A percentile compares a stretch with the other conserved stretches of the same genome.
phyloP scores from a whole-genome alignment of 2,113 vertebrate genomes.

The Crotalus tigris region DNA sequence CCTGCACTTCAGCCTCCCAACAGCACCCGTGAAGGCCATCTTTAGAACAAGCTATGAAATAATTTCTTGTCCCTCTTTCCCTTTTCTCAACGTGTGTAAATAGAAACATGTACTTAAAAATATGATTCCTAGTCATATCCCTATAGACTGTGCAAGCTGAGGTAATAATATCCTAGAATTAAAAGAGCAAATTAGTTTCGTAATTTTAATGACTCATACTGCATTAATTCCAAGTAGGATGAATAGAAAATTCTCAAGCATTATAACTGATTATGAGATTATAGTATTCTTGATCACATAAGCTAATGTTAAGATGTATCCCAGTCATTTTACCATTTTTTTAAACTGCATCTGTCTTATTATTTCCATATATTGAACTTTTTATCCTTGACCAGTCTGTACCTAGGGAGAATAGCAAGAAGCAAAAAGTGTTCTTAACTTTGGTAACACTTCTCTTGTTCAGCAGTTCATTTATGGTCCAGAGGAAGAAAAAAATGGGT shows the following conservation, averaged over 20 bases:
- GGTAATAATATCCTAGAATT: constrained; percentile 60
- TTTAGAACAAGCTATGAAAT: constrained; percentile 2
- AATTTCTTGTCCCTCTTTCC: not conserved
- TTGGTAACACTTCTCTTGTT: not conserved
- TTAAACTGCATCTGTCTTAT: constrained; percentile 43
- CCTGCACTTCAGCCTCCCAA: not conserved
- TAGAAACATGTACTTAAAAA: not conserved
- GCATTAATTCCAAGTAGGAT: constrained; percentile 63
- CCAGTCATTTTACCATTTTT: constrained; percentile 9
- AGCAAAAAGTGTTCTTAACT: not conserved
- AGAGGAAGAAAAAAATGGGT: not conserved
- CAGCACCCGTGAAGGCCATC: not conserved
- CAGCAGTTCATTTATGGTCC: not conserved
- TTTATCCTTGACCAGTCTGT: constrained; percentile 49
- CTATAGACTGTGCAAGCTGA: constrained; percentile 44
- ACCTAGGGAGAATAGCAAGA: not conserved
- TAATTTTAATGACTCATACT: constrained; percentile 67
- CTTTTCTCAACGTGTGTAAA: not conserved
- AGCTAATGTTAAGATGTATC: constrained; percentile 53
- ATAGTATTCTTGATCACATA: constrained; percentile 56
- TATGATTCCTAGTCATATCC: constrained; percentile 38
- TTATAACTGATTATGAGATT: constrained; percentile 70
- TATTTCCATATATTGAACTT: constrained; percentile 50
- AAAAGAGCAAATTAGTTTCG: constrained; percentile 62
- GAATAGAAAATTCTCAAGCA: constrained; percentile 66